Evolutionary conservation across 2,888 invertebrate species (phyloP), one percentile per base, ranked within the genome.

Genomic region (Neria commutata): DNA sequence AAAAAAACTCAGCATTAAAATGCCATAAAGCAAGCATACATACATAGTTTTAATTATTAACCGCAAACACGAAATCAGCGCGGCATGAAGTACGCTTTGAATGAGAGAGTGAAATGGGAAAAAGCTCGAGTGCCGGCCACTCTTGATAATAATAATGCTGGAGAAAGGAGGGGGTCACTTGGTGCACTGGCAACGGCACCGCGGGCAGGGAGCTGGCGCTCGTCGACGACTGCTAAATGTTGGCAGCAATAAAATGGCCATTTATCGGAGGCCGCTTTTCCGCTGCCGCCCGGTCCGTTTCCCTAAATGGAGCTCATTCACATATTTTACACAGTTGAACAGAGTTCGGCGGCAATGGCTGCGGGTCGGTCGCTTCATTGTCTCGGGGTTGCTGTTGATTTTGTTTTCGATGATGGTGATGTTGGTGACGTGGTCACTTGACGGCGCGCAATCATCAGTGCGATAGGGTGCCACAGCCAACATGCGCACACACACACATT

Each of bases 21-120:
- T 6, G 19, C 6, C 14, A 45, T 5, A 45, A 45, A 21, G 6
- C 14, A 17, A 45, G n/a, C 24, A 24, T 19, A 19, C 33, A 29
- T 19, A 49, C 37, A 33, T 51, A 51, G n/a, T 51, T 51, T 51
- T 51, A 51, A 51, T 51, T 51, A 51, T 51, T 51, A 37, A 51
- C 21, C 51, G 51, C 37, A 51, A 51, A 25, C 51, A 51, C 16
- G 11, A 33, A 33, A 37, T 16, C n/a, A 51, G 16, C 49, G 33
- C 29, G 3, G 16, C 33, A 21, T 49, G 33, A 49, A 49, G 47
- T 25, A 23, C 3, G 24, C 16, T 14, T 10, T 25, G 11, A 51
- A 8, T 37, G n/a, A n/a, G 11, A 11, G 6, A 29, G 29, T 29
- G 6, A 8, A 6, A 29, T 29, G 29, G 6, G 11, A 6, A 11